Evolutionary conservation across 2,888 invertebrate genomes (phyloP), one percentile per base, ranked within the genome.

Genomic region (Dascillus cervinus): DNA sequence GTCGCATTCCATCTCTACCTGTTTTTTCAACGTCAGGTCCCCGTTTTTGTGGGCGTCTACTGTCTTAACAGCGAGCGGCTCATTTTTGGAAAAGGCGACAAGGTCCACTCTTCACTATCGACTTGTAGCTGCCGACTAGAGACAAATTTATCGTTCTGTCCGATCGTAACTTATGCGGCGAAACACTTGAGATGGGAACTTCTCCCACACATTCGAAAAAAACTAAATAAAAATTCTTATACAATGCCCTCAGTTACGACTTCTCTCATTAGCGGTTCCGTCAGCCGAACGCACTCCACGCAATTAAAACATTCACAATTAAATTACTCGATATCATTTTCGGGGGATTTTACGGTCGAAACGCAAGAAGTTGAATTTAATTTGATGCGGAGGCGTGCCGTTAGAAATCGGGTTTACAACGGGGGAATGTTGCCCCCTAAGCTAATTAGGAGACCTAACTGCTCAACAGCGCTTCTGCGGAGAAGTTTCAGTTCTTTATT

Each of bases 101-200:
- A 47, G 49, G 45, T 43, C 48, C 47, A 44, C 41, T 52, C 47
- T 44, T 49, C 49, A 48, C 49, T 42, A 51, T 49, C 52, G 46
- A 41, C 44, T 53, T 47, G 49, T 52, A 47, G 41, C 48, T 41
- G 51, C 48, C 49, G 53, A 49, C 53, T 45, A 48, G 48, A 48
- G 55, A 56, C 56, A 54, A 56, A 59, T 59, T 59, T 58, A 58
- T 58, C 48, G 56, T 49, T 49, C 46, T 50, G 51, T 52, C 54
- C 48, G 48, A 50, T 46, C 50, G 47, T 53, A 55, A 59, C 49
- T 57, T 57, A 56, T 50, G 53, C 48, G 49, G 46, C 46, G 49
- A 49, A n/a, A 52, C 52, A 49, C 46, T 43, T 44, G 43, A 41
- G 44, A 46, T 43, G 44, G 47, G 46, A 48, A 49, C 50, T 45